Base-by-base conservation (phyloP, 1,140 invertebrate species). In the Mylabris phalerata region DNA sequence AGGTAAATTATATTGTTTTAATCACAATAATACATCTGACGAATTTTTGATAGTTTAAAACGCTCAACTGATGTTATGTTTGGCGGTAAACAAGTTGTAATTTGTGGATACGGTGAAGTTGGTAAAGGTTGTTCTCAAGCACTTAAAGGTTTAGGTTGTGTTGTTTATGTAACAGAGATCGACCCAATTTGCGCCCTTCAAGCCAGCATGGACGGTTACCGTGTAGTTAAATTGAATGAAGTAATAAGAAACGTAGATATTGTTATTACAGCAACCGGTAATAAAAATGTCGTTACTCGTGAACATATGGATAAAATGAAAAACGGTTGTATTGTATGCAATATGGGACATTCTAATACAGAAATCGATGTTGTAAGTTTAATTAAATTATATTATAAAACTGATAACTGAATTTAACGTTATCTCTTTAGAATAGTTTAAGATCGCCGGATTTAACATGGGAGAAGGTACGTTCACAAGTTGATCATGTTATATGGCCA, bases 341-440 rank as follows among this genome's bases (percentile, higher is more conserved):
- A 98, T 77, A 98, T 98, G 93, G 95, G 95, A 0, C 95, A 98
- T 77, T 96, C 93, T 49, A 98, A 98, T 77, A 98, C 93, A 11
- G 95, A 98, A 82, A 95, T 98, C 65, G 95, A 98, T 81, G 92
- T 98, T 60, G 90, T 92, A 80, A 77, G 86, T 83, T 63, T 52
- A 42, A 10, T 54, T 39, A 42, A 10, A 9, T 43, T 6, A 27
- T 24, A 19, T 1, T 19, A 19, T 19, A 19, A 19, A 19, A 19
- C 1, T 19, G 19, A 19, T 19, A 19, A 19, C 19, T 2, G 19
- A 19, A 19, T 19, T 19, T 19, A 19, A 19, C 19, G 19, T 19
- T 19, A 19, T 19, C 19, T 19, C 19, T 80, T 67, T 73, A 91
- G 89, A 93, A 94, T 75, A 93, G 93, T 70, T 77, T 98, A 55